These are phyloP conservation scores for Paraescarpia echinospica DNA, from an alignment of 1,140 invertebrate genomes.

Conservation along the genomic window DNA sequence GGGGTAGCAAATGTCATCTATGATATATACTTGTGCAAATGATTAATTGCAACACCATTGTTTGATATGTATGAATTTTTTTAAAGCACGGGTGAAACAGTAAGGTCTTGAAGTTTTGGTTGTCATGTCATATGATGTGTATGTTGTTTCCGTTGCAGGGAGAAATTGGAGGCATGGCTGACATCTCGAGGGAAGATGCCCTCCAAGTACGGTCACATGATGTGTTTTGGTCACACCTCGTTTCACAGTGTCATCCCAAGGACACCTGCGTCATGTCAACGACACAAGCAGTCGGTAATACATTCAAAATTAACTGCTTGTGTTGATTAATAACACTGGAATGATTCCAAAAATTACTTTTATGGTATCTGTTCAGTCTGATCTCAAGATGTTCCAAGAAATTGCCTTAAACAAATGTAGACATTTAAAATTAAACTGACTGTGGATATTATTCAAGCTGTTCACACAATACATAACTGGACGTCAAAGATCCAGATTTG, in stretches of 20 bases:
- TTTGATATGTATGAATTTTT: neutral
- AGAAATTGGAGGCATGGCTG: conserved; percentile 7
- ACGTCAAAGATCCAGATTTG: no score
- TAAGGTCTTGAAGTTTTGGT: neutral
- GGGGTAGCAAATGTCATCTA: no score
- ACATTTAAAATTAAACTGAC: no score
- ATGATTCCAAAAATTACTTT: neutral
- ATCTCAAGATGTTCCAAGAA: no score
- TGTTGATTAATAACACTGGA: neutral
- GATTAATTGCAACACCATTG: neutral
- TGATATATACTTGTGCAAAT: neutral
- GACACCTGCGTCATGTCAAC: neutral
- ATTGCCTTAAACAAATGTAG: no score
- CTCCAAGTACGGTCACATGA: neutral
- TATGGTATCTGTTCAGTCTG: neutral
- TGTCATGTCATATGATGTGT: neutral
- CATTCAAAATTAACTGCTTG: neutral
- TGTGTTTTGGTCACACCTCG: neutral
- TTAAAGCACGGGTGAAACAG: neutral
- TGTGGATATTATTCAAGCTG: no score
- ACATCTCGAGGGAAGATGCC: neutral
- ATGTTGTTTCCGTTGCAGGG: neutral
- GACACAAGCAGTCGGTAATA: neutral
- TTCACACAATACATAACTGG: no score
- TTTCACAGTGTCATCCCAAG: neutral